A percentile compares a stretch with the other conserved stretches of the same genome.
These are phyloP conservation scores for Epinephelus malabaricus DNA, from an alignment of 2,797 vertebrate genomes.

Conservation along the genomic window DNA sequence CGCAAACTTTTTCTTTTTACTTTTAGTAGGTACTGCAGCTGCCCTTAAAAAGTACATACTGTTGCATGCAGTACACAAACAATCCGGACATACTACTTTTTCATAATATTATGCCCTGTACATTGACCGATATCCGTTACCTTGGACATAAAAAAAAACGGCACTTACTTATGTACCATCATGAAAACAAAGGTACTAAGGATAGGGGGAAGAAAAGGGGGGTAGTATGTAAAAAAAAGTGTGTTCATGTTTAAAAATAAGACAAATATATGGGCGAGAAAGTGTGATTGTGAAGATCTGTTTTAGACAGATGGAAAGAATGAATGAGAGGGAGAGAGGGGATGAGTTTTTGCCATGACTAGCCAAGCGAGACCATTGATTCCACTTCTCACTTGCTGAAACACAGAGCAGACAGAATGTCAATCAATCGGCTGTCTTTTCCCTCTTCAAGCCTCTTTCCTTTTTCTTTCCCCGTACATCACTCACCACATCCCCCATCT, in stretches of 20 bases:
- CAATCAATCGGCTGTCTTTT: conserved; percentile 53
- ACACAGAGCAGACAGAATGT: conserved; percentile 55
- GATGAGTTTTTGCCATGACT: conserved; percentile 45
- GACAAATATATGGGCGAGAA: neutral
- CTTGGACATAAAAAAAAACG: too few species aligned
- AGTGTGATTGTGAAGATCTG: conserved; percentile 7
- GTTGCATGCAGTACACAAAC: too few species aligned
- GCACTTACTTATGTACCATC: too few species aligned
- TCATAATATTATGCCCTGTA: too few species aligned
- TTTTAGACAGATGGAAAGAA: conserved; percentile 37
- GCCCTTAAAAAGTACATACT: too few species aligned
- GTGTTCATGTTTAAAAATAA: neutral
- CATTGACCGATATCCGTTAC: too few species aligned
- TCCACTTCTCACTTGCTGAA: conserved; percentile 50
- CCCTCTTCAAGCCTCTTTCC: conserved; percentile 34
- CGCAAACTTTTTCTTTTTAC: too few species aligned
- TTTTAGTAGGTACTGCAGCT: too few species aligned
- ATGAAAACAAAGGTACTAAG: neutral
- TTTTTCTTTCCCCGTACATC: conserved; percentile 27
- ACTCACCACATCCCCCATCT: conserved; percentile 4
- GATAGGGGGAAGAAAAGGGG: neutral
- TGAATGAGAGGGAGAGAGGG: neutral
- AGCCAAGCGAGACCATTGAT: conserved; percentile 66
- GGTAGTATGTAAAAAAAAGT: neutral
- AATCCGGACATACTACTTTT: too few species aligned